A percentile compares a stretch with the other conserved stretches of the same genome.
Evolutionary conservation across 1,140 invertebrate species (phyloP).

Genomic region (Drosophila rufa): DNA sequence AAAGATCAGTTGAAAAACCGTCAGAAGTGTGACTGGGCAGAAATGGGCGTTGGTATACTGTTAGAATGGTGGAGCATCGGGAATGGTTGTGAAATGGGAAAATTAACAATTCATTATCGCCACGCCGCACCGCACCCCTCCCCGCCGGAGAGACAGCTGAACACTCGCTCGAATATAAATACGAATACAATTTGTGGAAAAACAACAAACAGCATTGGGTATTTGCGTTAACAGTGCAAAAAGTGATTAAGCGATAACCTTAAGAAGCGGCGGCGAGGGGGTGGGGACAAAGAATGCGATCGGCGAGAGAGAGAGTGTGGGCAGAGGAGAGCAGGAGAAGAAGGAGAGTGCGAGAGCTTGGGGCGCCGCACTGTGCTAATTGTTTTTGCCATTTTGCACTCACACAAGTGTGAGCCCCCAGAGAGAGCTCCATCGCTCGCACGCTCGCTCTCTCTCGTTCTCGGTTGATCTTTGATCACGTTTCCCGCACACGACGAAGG

Average conservation of each 20-base stretch:
- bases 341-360: conserved; percentile 36
- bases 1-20: conserved; percentile 14
- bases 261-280: conserved; percentile 10
- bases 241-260: conserved; percentile 76
- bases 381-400: conserved; percentile 71
- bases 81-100: conserved; percentile 31
- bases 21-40: conserved; percentile 22
- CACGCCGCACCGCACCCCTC: background rate
- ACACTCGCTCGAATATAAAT: conserved; percentile 29
- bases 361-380: conserved; percentile 75
- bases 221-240: conserved; percentile 61
- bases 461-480: conserved; percentile 79
- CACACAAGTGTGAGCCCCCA: conserved; percentile 3
- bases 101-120: conserved; percentile 49
- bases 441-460: conserved; percentile 15
- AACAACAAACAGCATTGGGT: conserved; percentile 67
- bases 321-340: conserved; percentile 6
- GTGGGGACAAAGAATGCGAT: conserved; percentile 36
- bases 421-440: conserved; percentile 4
- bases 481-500: conserved; percentile 76
- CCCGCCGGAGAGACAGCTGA: conserved; percentile 25
- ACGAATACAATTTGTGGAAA: conserved; percentile 60
- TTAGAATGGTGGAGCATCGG: background rate
- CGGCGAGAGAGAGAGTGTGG: conserved; percentile 4
- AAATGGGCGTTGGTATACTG: conserved; percentile 1